phyloP scores from a whole-genome alignment of 2,797 vertebrate species.

The Bryconaethiops microstoma region DNA sequence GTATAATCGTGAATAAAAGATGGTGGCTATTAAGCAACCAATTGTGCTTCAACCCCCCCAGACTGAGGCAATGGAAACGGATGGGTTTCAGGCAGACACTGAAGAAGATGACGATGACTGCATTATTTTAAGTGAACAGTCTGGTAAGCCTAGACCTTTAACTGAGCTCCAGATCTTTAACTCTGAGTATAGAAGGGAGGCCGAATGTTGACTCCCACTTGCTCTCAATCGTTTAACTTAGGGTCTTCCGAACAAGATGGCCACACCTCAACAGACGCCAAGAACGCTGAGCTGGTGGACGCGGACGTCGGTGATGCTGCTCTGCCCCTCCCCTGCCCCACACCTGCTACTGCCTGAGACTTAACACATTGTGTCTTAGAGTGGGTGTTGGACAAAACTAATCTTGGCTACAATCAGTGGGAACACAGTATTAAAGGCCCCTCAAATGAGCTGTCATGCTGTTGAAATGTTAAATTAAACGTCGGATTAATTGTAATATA shows the following conservation, averaged over 20 bases:
- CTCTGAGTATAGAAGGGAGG: neutral
- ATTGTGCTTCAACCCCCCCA: neutral
- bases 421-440: constrained; percentile 50
- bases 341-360: constrained; percentile 67
- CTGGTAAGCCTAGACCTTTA: constrained; percentile 64
- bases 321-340: constrained; percentile 60
- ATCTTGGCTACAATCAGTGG: constrained; percentile 26
- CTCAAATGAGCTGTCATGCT: constrained; percentile 12
- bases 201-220: neutral
- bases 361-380: neutral
- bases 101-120: constrained; percentile 94
- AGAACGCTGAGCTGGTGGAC: constrained; percentile 62
- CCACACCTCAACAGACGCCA: constrained; percentile 40
- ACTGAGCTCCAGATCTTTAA: neutral
- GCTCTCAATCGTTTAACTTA: constrained; percentile 35
- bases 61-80: constrained; percentile 82
- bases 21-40: neutral
- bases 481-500: constrained; percentile 18
- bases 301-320: constrained; percentile 64
- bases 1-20: neutral
- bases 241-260: constrained; percentile 55
- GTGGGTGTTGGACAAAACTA: constrained; percentile 4
- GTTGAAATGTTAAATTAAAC: constrained; percentile 17
- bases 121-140: constrained; percentile 75
- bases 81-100: constrained; percentile 95